Evolutionary conservation across 2,797 vertebrate species (phyloP), one percentile per base, ranked within the genome.

Genomic region (Neoniphon sammara): DNA sequence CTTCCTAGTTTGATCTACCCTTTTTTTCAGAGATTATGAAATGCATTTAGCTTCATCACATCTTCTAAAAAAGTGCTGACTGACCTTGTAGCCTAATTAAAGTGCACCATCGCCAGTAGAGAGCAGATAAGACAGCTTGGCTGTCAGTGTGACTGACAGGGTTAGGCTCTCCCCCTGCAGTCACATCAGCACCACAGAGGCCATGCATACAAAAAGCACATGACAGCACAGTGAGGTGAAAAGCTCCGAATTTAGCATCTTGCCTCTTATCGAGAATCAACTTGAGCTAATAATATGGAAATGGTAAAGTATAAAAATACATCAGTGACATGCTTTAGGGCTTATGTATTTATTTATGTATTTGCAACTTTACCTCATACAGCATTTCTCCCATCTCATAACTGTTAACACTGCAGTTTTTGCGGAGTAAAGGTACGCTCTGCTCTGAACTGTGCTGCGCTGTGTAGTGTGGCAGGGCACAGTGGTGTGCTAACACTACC

Each of bases 71-170:
- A 82, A 78, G 80, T 85, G 84, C 78, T 87, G 86, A 93, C 90
- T 92, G 91, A 92, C 88, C 89, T 85, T 91, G 82, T 83, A 81
- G 84, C 81, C 87, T 89, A 91, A 91, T 92, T 91, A 89, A 91
- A 89, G 84, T 86, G 84, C 84, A 80, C 66, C 83, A 78, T 80
- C 47, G 71, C 88, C 87, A 85, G 72, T 46, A 66, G 78, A 86
- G 85, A 90, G 83, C 83, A 89, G 91, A 89, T 81, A 81, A 90
- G 89, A 88, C 82, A 80, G 91, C 87, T 59, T 79, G 87, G 89
- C 89, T 89, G 88, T 93, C 91, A 90, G 86, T 73, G 80, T 91
- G 90, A 93, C 83, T 91, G 92, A 91, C 92, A 88, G 91, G 86
- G 88, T 86, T 67, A 86, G 87, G 61, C 85, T 84, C 89, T 83